phyloP scores from a whole-genome alignment of 2,797 vertebrate genomes.

The Choloepus didactylus region DNA sequence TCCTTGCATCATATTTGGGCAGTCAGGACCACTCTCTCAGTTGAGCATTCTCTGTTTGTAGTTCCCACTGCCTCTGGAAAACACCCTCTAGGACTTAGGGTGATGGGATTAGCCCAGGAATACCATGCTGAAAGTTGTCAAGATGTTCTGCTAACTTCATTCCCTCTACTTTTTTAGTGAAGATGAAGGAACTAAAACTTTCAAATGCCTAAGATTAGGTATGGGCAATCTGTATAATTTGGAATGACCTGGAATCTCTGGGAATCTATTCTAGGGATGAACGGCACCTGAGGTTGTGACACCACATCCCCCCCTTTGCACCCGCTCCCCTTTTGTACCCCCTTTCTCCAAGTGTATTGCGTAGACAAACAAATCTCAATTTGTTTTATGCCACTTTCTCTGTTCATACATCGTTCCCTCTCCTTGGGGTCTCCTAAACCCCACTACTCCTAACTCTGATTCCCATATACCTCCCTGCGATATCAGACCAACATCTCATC shows the following conservation, averaged over 20 bases:
- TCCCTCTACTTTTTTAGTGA: background rate
- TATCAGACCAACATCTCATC: background rate
- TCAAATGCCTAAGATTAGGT: background rate
- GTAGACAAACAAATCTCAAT: background rate
- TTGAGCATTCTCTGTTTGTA: background rate
- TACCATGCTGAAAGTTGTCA: background rate
- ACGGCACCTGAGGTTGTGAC: background rate
- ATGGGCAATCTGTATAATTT: background rate
- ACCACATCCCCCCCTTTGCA: background rate
- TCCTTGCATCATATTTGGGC: background rate
- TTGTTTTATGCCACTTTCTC: background rate
- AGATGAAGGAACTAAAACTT: background rate
- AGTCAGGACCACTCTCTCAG: background rate
- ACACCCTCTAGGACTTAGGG: background rate
- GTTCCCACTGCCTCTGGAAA: background rate
- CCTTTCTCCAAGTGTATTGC: background rate
- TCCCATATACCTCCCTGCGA: background rate
- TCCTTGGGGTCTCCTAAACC: background rate
- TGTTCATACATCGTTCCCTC: background rate
- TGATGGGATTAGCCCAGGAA: background rate
- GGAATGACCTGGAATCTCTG: background rate
- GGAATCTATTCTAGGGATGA: background rate
- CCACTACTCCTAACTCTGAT: background rate
- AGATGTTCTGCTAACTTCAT: background rate
- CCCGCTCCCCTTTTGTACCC: background rate